Evolutionary conservation across 2,888 invertebrate species (phyloP).

Genomic region (Trissoscelio sp.): DNA sequence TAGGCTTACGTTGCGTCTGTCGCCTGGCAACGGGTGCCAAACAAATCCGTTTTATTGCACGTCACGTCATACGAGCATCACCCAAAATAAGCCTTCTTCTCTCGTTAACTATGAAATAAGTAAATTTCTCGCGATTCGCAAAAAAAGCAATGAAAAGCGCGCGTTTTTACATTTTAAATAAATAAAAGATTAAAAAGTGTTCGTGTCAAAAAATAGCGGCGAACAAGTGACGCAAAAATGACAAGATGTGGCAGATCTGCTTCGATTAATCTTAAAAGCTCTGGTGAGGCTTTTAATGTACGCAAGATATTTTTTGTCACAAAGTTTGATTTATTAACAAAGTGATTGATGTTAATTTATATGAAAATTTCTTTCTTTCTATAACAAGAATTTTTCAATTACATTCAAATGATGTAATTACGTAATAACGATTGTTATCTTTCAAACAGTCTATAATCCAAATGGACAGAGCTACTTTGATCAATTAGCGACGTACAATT

Average conservation of each 20-base stretch:
- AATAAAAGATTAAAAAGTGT: constrained; percentile 6
- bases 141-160: neutral
- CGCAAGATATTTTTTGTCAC: constrained; percentile 26
- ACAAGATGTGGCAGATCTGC: constrained; percentile 71
- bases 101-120: constrained; percentile 45
- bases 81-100: constrained; percentile 39
- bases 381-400: neutral
- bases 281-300: constrained; percentile 69
- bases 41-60: constrained; percentile 57
- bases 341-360: constrained; percentile 23
- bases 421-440: constrained; percentile 25
- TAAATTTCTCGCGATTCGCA: constrained; percentile 14
- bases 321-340: constrained; percentile 28
- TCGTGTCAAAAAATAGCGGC: constrained; percentile 1
- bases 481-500: constrained; percentile 79
- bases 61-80: constrained; percentile 31
- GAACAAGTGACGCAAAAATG: constrained; percentile 68
- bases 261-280: constrained; percentile 72
- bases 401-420: constrained; percentile 1
- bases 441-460: constrained; percentile 77
- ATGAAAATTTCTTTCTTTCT: neutral
- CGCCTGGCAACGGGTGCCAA: constrained; percentile 63
- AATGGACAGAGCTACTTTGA: constrained; percentile 79
- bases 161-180: no score
- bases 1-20: constrained; percentile 41